phyloP scores from a whole-genome alignment of 1,140 invertebrate species.

The Lamellibrachia luymesi region DNA sequence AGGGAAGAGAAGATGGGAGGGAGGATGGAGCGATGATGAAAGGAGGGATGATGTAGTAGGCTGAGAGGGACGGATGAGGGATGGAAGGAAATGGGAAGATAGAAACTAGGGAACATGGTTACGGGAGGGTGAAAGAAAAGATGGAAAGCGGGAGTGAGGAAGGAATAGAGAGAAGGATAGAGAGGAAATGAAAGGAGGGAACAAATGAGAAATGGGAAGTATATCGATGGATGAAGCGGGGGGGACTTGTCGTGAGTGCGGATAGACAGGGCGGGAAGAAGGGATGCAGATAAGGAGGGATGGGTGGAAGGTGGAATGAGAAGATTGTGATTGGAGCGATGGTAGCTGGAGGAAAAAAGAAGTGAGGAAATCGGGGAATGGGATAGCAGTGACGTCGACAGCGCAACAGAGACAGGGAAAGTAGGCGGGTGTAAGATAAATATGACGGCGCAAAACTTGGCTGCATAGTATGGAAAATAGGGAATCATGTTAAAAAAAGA shows the following conservation, averaged over 20 bases:
- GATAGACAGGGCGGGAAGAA: no score
- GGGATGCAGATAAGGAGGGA: no score
- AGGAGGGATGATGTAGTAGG: neutral
- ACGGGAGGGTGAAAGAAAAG: neutral
- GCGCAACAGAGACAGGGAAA: neutral
- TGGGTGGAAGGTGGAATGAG: no score
- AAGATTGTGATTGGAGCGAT: no score
- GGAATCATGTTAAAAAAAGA: neutral
- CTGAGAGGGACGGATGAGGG: neutral
- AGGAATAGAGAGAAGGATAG: neutral
- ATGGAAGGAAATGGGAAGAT: neutral
- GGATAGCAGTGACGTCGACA: no score
- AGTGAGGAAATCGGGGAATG: neutral
- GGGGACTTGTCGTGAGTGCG: no score
- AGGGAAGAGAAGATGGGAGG: neutral
- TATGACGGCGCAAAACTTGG: no score
- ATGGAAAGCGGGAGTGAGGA: neutral
- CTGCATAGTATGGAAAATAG: no score
- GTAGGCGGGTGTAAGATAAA: no score
- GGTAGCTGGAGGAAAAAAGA: neutral
- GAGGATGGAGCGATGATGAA: neutral
- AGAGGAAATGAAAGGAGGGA: neutral
- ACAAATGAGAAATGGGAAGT: neutral
- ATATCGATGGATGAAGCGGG: no score
- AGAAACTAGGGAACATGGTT: no score